A percentile compares a stretch with the other conserved stretches of the same genome.
Conservation (phyloP, 2,888 invertebrate species). For the Stegana nigrithorax region DNA sequence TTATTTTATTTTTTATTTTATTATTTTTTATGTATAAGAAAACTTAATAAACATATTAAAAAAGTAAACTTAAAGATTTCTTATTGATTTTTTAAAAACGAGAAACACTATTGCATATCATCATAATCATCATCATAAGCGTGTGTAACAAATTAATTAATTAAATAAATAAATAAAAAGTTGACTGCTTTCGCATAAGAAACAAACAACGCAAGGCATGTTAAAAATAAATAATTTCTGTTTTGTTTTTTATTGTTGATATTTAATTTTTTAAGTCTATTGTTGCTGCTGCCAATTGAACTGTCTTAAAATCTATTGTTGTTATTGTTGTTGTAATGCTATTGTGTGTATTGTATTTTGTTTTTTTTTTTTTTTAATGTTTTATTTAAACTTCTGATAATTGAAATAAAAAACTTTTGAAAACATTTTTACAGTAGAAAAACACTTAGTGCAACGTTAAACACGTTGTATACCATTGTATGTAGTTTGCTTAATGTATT, state of each 20-base stretch:
- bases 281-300: not conserved
- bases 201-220: constrained; percentile 25
- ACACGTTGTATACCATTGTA: not conserved
- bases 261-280: constrained; percentile 25
- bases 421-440: not conserved
- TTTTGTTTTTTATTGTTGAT: constrained; percentile 28
- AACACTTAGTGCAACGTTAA: constrained; percentile 4
- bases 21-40: constrained; percentile 19
- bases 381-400: no score
- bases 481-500: not conserved
- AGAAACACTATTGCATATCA: constrained; percentile 44
- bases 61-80: constrained; percentile 38
- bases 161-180: constrained; percentile 27
- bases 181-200: constrained; percentile 15
- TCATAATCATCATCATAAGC: not conserved
- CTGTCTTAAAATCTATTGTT: not conserved
- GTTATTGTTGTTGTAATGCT: constrained; percentile 10
- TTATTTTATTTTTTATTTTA: constrained; percentile 24
- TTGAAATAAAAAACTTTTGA: no score
- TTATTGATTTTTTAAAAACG: constrained; percentile 43
- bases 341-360: not conserved
- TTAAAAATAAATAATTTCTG: constrained; percentile 24
- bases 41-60: constrained; percentile 41
- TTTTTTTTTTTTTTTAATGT: not conserved
- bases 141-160: constrained; percentile 7